Base-by-base conservation (phyloP, 2,797 vertebrate genomes). In the Myiotriccus ornatus region DNA sequence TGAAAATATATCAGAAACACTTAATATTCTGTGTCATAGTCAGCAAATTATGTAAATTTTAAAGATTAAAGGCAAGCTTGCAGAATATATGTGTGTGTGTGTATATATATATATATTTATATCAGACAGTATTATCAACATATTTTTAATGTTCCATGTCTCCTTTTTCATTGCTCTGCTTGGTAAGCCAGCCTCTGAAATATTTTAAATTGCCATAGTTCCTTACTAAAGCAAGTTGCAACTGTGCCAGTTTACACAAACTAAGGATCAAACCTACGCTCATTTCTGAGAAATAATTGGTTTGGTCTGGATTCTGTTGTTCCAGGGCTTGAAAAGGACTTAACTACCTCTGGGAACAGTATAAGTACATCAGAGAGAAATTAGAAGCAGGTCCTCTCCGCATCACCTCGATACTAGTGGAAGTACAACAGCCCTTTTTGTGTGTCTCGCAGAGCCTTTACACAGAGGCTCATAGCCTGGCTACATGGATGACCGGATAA, bases 31-130 rank as follows among this genome's bases (percentile, higher is more conserved):
- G 11, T 78, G 77, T 73, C 12, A 20, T 16, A 52, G 23, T 28
- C 1, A 65, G 75, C 56, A 83, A 89, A 89, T 82, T 68, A 86
- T 95, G 90, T 89, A 64, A 96, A 95, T 53, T 92, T 76, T 83
- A 73, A 81, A 92, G 92, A 97, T 92, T 79, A 95, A 97, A 97
- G 84, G 81, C 55, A 88, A 83, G 50, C 3, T 19, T 52, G 49
- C 5, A 47, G 39, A 52, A 30, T 52, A 52, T 30, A 30, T 30
- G 6, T 39, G 39, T 30, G 37, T 60, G 37, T 60, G 27, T 47
- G 28, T 68, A 17, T 46, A 35, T 24, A 15, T 35, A 55, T 27
- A 59, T 34, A 44, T 41, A 69, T 63, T 18, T 41, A 56, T 43
- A 53, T 3, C 87, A 59, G 63, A 59, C 16, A 67, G 24, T 83